These are phyloP conservation scores for Aphidius ervi DNA, from an alignment of 1,140 invertebrate genomes.

Conservation along the genomic window DNA sequence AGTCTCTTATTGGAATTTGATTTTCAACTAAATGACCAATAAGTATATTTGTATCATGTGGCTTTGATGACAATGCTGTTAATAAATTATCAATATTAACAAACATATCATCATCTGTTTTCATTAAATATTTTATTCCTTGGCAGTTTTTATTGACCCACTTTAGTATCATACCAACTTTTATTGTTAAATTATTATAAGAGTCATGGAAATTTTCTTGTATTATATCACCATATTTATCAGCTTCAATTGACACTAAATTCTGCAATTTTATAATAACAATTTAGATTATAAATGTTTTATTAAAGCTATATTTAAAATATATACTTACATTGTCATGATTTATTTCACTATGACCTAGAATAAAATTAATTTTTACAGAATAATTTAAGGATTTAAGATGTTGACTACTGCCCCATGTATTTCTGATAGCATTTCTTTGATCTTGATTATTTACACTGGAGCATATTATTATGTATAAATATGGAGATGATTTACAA, in stretches of 20 bases:
- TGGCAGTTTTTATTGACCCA: constrained; percentile 68
- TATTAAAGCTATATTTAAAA: neutral
- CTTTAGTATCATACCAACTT: constrained; percentile 81
- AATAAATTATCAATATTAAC: constrained; percentile 65
- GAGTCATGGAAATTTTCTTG: constrained; percentile 85
- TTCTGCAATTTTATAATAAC: constrained; percentile 43
- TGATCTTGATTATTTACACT: constrained; percentile 63
- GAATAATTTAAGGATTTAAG: constrained; percentile 48
- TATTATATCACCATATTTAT: constrained; percentile 75
- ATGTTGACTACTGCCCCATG: constrained; percentile 69
- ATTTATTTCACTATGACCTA: constrained; percentile 57
- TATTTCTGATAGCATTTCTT: constrained; percentile 70
- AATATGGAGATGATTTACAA: constrained; percentile 56
- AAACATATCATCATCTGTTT: constrained; percentile 83
- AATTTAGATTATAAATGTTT: neutral
- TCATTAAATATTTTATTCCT: constrained; percentile 67
- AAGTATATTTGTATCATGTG: constrained; percentile 53
- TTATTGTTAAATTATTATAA: constrained; percentile 90
- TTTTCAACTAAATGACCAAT: constrained; percentile 73
- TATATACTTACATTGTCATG: constrained; percentile 51
- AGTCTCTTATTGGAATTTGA: constrained; percentile 66
- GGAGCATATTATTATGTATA: constrained; percentile 73
- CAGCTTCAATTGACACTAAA: constrained; percentile 58
- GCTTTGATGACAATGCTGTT: constrained; percentile 41
- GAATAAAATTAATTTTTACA: constrained; percentile 55